Percentiles rank a stretch among this genome's conserved stretches.
Evolutionary conservation across 2,113 vertebrate genomes (phyloP).

Genomic region (Suricata suricatta): DNA sequence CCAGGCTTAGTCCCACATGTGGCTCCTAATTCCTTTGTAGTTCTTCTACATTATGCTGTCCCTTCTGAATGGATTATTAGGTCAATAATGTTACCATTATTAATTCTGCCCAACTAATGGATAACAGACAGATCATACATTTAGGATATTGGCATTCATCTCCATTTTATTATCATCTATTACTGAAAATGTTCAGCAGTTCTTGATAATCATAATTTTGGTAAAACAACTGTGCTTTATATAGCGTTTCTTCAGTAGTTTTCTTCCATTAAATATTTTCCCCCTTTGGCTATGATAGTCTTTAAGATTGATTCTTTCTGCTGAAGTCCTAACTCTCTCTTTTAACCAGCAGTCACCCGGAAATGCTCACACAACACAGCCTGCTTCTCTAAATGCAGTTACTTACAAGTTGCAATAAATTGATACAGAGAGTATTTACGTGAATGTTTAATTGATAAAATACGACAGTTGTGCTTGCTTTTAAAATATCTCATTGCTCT

Average conservation of each 20-base stretch:
- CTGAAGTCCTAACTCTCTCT: background rate
- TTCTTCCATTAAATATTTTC: background rate
- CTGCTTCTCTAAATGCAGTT: background rate
- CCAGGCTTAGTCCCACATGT: background rate
- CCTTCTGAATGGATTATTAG: slow-evolving; percentile 43
- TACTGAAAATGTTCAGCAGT: background rate
- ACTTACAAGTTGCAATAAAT: background rate
- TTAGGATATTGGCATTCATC: background rate
- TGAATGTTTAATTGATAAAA: slow-evolving; percentile 43
- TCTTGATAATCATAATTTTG: background rate
- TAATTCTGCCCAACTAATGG: slow-evolving; percentile 23
- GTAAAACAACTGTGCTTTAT: background rate
- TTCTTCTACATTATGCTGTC: background rate
- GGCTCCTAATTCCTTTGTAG: background rate
- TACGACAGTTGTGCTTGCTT: background rate
- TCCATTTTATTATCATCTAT: background rate
- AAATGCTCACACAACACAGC: background rate
- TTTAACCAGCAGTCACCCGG: background rate
- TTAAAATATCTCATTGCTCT: background rate
- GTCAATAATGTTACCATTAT: background rate
- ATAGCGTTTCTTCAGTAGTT: background rate
- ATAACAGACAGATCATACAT: background rate
- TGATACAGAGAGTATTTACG: background rate
- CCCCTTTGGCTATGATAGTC: background rate
- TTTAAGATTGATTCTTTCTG: background rate